phyloP scores from a whole-genome alignment of 2,113 vertebrate genomes.

The Mus pahari region DNA sequence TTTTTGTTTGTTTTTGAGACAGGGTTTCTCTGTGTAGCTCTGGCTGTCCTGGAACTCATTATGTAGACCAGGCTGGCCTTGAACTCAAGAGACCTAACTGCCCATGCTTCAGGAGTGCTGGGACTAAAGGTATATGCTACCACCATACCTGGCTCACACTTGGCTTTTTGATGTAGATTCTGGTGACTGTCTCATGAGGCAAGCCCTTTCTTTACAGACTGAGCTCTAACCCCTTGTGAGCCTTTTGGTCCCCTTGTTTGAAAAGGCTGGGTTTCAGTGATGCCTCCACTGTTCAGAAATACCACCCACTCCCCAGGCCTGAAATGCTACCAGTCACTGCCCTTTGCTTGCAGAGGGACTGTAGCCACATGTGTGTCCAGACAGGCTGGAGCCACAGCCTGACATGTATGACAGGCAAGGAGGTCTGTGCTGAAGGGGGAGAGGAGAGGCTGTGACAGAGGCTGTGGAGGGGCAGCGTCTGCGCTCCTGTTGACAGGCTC shows the following conservation, averaged over 20 bases:
- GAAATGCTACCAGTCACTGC: conserved; percentile 53
- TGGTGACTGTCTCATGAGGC: background rate
- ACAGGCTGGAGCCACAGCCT: conserved; percentile 79
- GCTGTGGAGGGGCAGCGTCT: conserved; percentile 9
- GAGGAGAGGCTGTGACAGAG: conserved; percentile 37
- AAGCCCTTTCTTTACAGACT: background rate
- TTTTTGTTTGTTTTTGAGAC: background rate
- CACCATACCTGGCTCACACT: background rate
- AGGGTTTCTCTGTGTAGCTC: background rate
- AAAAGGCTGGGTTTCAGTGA: conserved; percentile 1
- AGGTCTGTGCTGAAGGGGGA: conserved; percentile 67
- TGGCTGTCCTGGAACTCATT: background rate
- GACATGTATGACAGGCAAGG: conserved; percentile 70
- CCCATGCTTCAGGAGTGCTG: background rate
- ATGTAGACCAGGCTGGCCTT: background rate
- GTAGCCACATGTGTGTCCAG: conserved; percentile 71
- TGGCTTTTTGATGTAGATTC: background rate
- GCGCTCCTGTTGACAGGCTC: conserved; percentile 67
- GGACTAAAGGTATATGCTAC: background rate
- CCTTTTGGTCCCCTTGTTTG: background rate
- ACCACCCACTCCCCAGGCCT: background rate
- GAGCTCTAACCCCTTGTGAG: background rate
- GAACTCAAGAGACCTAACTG: no score
- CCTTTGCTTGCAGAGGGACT: conserved; percentile 21
- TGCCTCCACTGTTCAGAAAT: background rate